Conservation (phyloP, 2,113 vertebrate genomes). For the Gallinago media region DNA sequence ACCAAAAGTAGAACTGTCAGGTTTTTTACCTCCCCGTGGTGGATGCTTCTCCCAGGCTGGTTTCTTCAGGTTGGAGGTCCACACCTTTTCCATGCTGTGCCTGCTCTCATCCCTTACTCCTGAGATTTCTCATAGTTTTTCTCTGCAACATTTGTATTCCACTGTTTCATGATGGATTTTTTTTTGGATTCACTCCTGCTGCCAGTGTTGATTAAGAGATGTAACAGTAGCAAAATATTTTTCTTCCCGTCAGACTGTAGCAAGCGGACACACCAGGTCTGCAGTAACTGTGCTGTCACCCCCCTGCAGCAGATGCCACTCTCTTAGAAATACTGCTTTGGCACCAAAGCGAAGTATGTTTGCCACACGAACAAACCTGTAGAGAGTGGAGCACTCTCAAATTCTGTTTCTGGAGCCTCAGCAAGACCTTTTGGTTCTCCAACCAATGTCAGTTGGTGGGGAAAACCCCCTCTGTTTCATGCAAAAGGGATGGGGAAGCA, state of each 20-base stretch:
- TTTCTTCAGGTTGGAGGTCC: neutral
- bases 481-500: neutral
- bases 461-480: neutral
- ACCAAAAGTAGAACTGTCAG: neutral
- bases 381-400: neutral
- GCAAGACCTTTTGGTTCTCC: neutral
- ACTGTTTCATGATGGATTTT: neutral
- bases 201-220: neutral
- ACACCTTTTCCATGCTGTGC: neutral
- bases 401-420: neutral
- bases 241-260: neutral
- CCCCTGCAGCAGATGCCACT: neutral
- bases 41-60: neutral
- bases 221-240: neutral
- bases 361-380: neutral
- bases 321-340: neutral
- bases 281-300: neutral
- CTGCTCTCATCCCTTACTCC: fast-evolving
- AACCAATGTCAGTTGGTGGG: neutral
- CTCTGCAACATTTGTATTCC: neutral
- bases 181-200: neutral
- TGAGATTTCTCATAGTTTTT: neutral
- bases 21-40: neutral
- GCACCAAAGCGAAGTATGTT: neutral
- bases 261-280: neutral